Evolutionary conservation across 2,113 vertebrate genomes (phyloP).

Genomic region (Leptocoma aspasia): DNA sequence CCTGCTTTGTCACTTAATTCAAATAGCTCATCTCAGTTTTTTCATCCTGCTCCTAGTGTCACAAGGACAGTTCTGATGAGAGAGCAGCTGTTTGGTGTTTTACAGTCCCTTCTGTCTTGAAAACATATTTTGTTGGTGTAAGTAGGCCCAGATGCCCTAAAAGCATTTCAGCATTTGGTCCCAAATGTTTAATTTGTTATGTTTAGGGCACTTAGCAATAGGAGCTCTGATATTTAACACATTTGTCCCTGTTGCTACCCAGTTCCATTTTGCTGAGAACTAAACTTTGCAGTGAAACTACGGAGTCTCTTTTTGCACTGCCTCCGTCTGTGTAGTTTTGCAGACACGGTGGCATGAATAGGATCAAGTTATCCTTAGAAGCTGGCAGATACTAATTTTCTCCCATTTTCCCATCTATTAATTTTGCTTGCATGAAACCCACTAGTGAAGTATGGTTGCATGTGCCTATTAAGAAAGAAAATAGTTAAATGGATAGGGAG

Average conservation of each 20-base stretch:
- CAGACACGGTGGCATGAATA: background rate
- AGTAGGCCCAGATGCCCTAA: background rate
- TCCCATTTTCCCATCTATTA: background rate
- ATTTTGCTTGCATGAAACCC: background rate
- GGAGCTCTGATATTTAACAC: background rate
- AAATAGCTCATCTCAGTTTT: background rate
- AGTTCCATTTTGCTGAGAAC: background rate
- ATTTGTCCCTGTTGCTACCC: background rate
- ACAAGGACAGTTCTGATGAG: background rate
- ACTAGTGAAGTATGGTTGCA: background rate
- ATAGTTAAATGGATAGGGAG: background rate
- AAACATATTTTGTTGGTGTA: background rate
- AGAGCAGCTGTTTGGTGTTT: background rate
- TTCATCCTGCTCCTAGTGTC: background rate
- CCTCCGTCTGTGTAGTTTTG: background rate
- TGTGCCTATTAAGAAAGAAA: background rate
- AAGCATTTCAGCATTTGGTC: background rate
- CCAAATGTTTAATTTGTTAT: constrained; percentile 4
- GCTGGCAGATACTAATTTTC: background rate
- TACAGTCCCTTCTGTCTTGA: background rate
- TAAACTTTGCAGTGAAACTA: background rate
- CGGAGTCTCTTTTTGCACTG: background rate
- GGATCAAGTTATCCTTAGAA: constrained; percentile 12
- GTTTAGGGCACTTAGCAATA: background rate
- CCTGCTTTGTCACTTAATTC: background rate